A percentile compares a stretch with the other conserved stretches of the same genome.
phyloP scores from a whole-genome alignment of 2,113 vertebrate species.

The Megaceryle torquata region DNA sequence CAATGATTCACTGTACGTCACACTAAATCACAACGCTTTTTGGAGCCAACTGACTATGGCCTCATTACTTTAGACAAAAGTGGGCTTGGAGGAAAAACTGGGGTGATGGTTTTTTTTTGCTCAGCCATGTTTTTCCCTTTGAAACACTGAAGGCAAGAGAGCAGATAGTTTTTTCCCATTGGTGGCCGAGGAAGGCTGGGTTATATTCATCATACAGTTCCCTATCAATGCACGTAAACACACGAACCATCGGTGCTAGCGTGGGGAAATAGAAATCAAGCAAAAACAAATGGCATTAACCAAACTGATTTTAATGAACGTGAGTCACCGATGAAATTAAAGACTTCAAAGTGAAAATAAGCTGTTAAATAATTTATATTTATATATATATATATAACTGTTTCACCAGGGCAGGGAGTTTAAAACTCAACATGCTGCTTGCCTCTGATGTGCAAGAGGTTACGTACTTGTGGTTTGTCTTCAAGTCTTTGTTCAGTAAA shows the following conservation, averaged over 20 bases:
- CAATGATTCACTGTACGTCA: slow-evolving; percentile 77
- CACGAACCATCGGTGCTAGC: neutral
- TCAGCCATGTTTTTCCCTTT: neutral
- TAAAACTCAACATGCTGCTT: neutral
- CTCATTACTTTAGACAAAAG: slow-evolving; percentile 85
- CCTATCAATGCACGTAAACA: fast-evolving
- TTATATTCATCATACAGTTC: neutral
- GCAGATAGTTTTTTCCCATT: neutral
- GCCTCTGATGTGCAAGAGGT: neutral
- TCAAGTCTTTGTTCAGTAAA: neutral
- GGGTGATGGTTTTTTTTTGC: slow-evolving; percentile 57
- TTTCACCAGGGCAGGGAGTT: neutral
- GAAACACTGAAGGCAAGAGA: slow-evolving; percentile 40
- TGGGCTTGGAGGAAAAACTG: slow-evolving; percentile 75
- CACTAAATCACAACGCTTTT: slow-evolving; percentile 81
- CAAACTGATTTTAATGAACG: neutral
- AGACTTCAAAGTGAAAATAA: neutral
- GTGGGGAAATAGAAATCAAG: neutral
- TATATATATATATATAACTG: neutral
- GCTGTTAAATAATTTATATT: neutral
- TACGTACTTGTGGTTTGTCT: neutral
- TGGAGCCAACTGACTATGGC: slow-evolving; percentile 78
- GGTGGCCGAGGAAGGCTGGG: neutral
- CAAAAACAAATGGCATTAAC: neutral
- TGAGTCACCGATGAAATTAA: neutral